Evolutionary conservation across 1,140 invertebrate species (phyloP).

Genomic region (Augochlora pura): DNA sequence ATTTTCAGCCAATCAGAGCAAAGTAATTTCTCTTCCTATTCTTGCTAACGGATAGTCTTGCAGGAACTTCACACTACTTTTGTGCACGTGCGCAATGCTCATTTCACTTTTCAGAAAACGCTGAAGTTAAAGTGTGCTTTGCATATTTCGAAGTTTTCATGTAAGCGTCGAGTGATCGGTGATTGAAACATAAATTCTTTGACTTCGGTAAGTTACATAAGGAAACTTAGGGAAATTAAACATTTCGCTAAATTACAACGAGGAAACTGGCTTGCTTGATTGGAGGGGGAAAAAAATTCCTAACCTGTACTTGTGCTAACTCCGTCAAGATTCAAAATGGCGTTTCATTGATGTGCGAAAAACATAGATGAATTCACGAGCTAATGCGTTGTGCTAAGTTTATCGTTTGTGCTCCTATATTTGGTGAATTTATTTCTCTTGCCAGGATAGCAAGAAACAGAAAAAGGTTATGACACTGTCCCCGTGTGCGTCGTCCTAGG

Average conservation of each 20-base stretch:
- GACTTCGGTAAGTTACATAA: conserved; percentile 47
- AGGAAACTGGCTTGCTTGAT: neutral
- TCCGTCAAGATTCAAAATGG: conserved; percentile 54
- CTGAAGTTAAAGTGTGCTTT: conserved; percentile 23
- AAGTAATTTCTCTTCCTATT: no score
- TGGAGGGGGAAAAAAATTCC: conserved; percentile 17
- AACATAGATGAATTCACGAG: neutral
- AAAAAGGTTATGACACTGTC: conserved; percentile 43
- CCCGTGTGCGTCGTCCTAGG: conserved; percentile 14
- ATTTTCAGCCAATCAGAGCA: no score
- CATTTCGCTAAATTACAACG: neutral
- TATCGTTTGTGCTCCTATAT: conserved; percentile 17
- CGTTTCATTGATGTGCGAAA: conserved; percentile 36
- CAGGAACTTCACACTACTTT: no score
- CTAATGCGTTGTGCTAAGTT: conserved; percentile 7
- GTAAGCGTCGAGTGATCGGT: neutral
- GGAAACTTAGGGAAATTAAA: neutral
- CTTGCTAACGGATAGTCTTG: no score
- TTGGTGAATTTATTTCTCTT: conserved; percentile 7
- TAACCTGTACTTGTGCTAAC: conserved; percentile 46
- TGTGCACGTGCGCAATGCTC: no score
- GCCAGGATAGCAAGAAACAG: neutral
- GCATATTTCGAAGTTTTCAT: neutral
- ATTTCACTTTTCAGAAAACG: no score
- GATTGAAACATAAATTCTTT: neutral